Evolutionary conservation across 1,140 invertebrate genomes (phyloP).

Genomic region (Bombyx mandarina): DNA sequence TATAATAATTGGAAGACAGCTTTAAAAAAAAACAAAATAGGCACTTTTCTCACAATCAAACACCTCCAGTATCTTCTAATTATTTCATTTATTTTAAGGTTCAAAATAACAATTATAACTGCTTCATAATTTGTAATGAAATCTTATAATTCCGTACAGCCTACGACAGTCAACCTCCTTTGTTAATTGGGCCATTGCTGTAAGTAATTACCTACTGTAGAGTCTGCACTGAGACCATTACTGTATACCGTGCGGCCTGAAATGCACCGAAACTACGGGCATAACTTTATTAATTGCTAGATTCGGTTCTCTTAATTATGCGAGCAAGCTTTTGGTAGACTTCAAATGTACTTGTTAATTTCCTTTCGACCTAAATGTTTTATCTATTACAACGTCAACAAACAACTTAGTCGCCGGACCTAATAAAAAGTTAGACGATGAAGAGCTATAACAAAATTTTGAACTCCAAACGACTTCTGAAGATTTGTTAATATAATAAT

Average conservation of each 20-base stretch:
- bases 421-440: too few relatives aligned
- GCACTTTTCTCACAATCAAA: too few relatives aligned
- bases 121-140: slow-evolving; percentile 9
- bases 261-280: slow-evolving; percentile 20
- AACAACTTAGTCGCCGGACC: too few relatives aligned
- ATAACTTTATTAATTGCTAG: slow-evolving; percentile 24
- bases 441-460: too few relatives aligned
- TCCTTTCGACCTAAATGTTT: neutral
- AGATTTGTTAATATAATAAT: too few relatives aligned
- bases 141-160: slow-evolving; percentile 27
- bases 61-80: too few relatives aligned
- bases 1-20: too few relatives aligned
- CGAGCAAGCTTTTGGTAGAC: slow-evolving; percentile 1
- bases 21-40: too few relatives aligned
- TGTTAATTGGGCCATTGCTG: slow-evolving; percentile 54
- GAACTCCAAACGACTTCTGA: too few relatives aligned
- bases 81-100: too few relatives aligned
- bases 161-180: slow-evolving; percentile 22
- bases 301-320: slow-evolving; percentile 1
- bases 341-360: neutral
- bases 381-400: too few relatives aligned
- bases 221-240: slow-evolving; percentile 33
- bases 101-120: too few relatives aligned
- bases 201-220: slow-evolving; percentile 47
- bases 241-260: slow-evolving; percentile 20